These are phyloP conservation scores for Nymphicus hollandicus DNA, from an alignment of 2,113 vertebrate species.

Conservation along the genomic window DNA sequence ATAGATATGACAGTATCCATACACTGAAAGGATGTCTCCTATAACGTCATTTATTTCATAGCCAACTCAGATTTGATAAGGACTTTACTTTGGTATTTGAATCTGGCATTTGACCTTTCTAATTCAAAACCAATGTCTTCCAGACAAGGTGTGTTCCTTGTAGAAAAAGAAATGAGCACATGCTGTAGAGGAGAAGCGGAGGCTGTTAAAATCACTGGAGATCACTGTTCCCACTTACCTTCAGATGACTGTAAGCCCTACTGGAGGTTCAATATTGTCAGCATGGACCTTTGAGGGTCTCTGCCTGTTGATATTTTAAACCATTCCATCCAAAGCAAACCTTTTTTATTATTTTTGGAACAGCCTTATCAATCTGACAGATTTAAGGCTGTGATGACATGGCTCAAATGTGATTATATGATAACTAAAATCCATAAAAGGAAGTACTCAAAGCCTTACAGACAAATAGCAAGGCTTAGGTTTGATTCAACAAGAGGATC, in stretches of 20 bases:
- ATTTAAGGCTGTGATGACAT: background rate
- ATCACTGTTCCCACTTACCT: background rate
- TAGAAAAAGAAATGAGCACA: background rate
- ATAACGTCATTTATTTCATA: background rate
- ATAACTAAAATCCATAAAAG: background rate
- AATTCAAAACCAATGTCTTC: background rate
- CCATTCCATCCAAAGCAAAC: background rate
- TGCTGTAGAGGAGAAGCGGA: background rate
- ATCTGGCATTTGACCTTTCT: too few relatives aligned
- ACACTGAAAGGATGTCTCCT: background rate
- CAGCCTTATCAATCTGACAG: background rate
- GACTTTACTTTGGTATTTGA: background rate
- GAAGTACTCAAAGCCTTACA: background rate
- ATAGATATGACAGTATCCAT: background rate
- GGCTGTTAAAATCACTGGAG: background rate
- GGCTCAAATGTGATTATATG: background rate
- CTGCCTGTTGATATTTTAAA: background rate
- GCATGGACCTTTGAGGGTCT: background rate
- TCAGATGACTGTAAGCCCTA: background rate
- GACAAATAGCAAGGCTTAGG: background rate
- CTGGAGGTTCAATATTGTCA: background rate
- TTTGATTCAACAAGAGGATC: background rate
- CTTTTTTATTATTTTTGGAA: background rate
- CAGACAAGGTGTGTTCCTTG: background rate
- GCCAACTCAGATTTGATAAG: background rate